Conservation (phyloP, 1,140 invertebrate species). For the Nilaparvata lugens region DNA sequence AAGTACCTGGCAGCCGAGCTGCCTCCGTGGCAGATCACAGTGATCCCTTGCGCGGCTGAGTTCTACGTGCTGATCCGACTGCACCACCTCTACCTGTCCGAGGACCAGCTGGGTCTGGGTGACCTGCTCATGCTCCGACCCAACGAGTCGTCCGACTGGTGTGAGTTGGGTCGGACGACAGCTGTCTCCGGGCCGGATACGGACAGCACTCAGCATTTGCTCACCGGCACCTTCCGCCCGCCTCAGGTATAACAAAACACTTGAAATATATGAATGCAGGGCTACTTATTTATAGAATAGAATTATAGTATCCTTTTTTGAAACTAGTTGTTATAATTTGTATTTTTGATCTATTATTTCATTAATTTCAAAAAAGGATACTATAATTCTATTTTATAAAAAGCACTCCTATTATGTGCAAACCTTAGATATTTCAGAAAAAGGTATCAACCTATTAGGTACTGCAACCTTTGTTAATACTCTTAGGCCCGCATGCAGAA, state of each 20-base stretch:
- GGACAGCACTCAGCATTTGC: constrained; percentile 5
- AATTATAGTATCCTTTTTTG: too few relatives aligned
- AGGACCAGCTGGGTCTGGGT: constrained; percentile 56
- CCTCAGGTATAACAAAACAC: not conserved
- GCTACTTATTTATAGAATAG: too few relatives aligned
- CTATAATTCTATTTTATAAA: too few relatives aligned
- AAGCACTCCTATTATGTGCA: too few relatives aligned
- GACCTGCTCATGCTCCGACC: constrained; percentile 60
- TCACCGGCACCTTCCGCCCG: constrained; percentile 12
- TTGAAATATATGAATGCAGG: not conserved
- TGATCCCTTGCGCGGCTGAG: constrained; percentile 54
- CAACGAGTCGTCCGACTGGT: constrained; percentile 21
- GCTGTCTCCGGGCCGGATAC: constrained; percentile 8
- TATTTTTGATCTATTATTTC: too few relatives aligned
- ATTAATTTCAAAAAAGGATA: too few relatives aligned
- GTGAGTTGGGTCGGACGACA: not conserved
- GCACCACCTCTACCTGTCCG: constrained; percentile 63
- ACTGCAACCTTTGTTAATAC: too few relatives aligned
- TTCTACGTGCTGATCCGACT: constrained; percentile 64
- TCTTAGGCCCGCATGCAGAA: too few relatives aligned
- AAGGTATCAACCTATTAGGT: too few relatives aligned
- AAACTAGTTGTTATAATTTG: too few relatives aligned
- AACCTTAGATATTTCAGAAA: too few relatives aligned
- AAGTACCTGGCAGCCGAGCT: constrained; percentile 57
- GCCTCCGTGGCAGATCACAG: constrained; percentile 71